Conservation (phyloP, 2,797 vertebrate species). For the Hippocampus kuda region DNA sequence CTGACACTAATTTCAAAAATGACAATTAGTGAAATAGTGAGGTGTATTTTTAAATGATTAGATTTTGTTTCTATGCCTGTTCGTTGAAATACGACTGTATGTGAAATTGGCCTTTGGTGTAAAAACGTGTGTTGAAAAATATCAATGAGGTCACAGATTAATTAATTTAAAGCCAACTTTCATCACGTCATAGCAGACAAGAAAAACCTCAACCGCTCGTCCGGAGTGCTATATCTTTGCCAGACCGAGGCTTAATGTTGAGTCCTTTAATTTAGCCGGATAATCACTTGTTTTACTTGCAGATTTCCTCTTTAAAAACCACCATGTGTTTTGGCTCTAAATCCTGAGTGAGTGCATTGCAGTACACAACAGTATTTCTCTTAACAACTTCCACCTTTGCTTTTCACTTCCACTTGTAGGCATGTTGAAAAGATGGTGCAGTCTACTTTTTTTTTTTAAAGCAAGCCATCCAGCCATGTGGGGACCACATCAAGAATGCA, state of each 20-base stretch:
- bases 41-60: no score
- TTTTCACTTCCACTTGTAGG: not conserved
- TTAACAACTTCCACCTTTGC: not conserved
- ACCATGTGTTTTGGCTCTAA: not conserved
- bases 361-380: not conserved
- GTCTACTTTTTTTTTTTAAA: conserved; percentile 23
- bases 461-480: conserved; percentile 33
- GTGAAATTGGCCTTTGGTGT: no score
- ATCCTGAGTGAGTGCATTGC: not conserved
- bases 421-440: not conserved
- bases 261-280: not conserved
- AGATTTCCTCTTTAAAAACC: conserved; percentile 4
- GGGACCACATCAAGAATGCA: conserved; percentile 52
- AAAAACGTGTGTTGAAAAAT: no score
- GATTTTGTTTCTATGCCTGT: no score
- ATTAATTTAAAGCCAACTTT: not conserved
- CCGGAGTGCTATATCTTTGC: not conserved
- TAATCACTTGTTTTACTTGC: conserved; percentile 4
- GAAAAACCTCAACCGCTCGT: not conserved
- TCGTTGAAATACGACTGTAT: no score
- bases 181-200: not conserved
- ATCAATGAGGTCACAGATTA: no score
- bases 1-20: no score
- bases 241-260: not conserved
- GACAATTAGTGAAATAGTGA: no score